These are phyloP conservation scores for Chironomus striatipennis DNA, from an alignment of 1,140 invertebrate species.

Conservation along the genomic window DNA sequence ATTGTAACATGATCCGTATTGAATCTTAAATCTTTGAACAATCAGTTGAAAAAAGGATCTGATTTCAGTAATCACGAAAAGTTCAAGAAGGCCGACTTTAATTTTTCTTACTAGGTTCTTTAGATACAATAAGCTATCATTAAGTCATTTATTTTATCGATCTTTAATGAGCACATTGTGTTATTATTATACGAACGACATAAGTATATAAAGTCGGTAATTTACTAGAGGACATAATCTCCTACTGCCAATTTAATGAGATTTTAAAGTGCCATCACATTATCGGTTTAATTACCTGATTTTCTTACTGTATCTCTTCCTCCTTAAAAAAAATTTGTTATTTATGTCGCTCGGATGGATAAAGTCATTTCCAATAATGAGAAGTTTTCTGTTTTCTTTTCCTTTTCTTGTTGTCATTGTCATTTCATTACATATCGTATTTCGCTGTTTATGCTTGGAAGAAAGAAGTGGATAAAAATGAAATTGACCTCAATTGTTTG, in stretches of 20 bases:
- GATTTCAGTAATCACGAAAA: background rate
- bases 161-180: background rate
- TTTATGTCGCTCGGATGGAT: background rate
- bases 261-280: slow-evolving; percentile 3
- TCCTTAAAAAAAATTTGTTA: background rate
- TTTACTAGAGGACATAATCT: background rate
- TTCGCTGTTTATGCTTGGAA: no score
- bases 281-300: slow-evolving; percentile 8
- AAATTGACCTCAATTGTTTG: no score
- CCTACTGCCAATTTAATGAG: background rate
- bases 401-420: no score
- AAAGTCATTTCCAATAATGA: no score
- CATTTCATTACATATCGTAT: no score
- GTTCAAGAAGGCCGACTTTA: background rate
- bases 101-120: background rate
- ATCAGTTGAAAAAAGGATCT: background rate
- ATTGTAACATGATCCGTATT: background rate
- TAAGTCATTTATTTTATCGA: slow-evolving; percentile 14
- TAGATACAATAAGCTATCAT: background rate
- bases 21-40: background rate
- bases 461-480: no score
- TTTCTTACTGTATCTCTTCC: background rate
- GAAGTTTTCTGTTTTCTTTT: no score
- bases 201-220: background rate
- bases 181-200: background rate